Conservation (phyloP, 2,113 vertebrate genomes). For the Dicerorhinus sumatrensis region DNA sequence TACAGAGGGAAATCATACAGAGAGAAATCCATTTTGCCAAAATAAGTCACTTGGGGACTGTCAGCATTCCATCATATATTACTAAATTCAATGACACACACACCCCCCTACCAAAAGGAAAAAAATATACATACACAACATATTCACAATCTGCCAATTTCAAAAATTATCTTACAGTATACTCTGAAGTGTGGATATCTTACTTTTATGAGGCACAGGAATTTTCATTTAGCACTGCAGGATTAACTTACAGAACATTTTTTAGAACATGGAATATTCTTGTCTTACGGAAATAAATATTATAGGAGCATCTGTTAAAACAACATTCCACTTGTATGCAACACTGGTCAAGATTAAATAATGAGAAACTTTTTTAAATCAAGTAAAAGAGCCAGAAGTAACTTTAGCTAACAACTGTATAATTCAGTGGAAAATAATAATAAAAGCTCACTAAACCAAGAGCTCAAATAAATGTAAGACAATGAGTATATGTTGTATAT, state of each 20-base stretch:
- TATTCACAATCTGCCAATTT: not conserved
- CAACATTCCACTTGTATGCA: not conserved
- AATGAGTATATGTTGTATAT: not conserved
- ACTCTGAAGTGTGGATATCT: not conserved
- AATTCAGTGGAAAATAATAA: not conserved
- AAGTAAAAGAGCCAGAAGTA: constrained; percentile 29
- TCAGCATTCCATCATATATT: not conserved
- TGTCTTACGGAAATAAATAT: not conserved
- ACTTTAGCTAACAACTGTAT: not conserved
- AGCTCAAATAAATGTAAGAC: not conserved
- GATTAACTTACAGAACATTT: not conserved
- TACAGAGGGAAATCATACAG: not conserved
- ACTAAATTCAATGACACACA: not conserved
- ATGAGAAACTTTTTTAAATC: not conserved
- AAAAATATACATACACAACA: not conserved
- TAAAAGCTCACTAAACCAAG: not conserved
- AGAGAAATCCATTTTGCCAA: constrained; percentile 4
- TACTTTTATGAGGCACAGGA: not conserved
- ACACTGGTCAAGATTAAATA: not conserved
- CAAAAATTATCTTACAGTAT: constrained; percentile 12
- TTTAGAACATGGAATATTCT: not conserved
- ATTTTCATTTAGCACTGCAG: not conserved
- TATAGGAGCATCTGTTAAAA: not conserved
- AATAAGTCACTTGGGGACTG: not conserved
- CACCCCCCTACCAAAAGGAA: not conserved